A percentile compares a stretch with the other conserved stretches of the same genome.
Evolutionary conservation across 1,140 invertebrate genomes (phyloP).

Genomic region (Manduca sexta): DNA sequence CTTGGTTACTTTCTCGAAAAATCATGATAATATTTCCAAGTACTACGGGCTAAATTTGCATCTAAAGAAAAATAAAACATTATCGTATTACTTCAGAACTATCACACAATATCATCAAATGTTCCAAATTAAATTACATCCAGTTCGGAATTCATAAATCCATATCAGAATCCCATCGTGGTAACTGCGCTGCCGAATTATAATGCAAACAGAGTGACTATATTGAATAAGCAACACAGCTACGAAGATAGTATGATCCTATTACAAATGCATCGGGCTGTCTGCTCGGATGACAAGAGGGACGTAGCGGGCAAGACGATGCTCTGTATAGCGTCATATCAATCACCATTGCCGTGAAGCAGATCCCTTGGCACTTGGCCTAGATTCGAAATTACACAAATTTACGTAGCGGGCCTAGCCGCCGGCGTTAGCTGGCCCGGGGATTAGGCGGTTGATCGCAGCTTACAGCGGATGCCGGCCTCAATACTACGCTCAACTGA

Average conservation of each 20-base stretch:
- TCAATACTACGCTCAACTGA: conserved; percentile 58
- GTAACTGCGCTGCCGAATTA: background rate
- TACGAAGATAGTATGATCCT: conserved; percentile 16
- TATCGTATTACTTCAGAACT: too few relatives aligned
- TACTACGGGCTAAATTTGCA: too few relatives aligned
- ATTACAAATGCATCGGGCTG: conserved; percentile 55
- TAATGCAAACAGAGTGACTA: conserved; percentile 2
- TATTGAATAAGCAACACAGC: conserved; percentile 4
- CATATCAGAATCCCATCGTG: too few relatives aligned
- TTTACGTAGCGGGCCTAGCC: conserved; percentile 66
- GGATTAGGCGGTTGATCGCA: conserved; percentile 54
- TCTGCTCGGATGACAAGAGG: conserved; percentile 37
- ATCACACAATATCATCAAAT: too few relatives aligned
- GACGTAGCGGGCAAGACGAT: conserved; percentile 34
- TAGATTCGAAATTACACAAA: conserved; percentile 70
- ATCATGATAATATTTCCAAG: too few relatives aligned
- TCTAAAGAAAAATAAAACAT: too few relatives aligned
- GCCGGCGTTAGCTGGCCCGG: conserved; percentile 40
- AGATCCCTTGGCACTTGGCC: conserved; percentile 69
- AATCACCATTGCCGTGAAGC: conserved; percentile 67
- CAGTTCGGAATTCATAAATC: too few relatives aligned
- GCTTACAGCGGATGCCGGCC: conserved; percentile 55
- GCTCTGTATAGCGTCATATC: conserved; percentile 60
- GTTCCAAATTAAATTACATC: too few relatives aligned
- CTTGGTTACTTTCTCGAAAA: too few relatives aligned